These are phyloP conservation scores for Dryoscopus gambensis DNA, from an alignment of 2,113 vertebrate species.

Conservation along the genomic window DNA sequence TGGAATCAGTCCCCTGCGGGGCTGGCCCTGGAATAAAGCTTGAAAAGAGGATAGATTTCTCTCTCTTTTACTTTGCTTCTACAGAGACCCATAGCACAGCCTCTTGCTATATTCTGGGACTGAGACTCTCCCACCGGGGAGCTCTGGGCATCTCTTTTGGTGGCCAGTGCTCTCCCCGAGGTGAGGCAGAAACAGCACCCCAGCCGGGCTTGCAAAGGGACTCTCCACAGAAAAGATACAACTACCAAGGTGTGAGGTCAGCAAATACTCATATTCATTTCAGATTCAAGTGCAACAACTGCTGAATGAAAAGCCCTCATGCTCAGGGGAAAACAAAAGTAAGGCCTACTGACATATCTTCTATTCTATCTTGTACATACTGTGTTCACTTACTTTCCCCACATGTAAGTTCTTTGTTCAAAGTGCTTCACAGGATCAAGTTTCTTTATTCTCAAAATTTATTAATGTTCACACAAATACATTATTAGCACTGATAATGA, in stretches of 20 bases:
- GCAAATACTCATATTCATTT: neutral
- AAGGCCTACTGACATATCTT: neutral
- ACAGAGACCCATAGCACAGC: too few species aligned
- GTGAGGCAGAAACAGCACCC: too few species aligned
- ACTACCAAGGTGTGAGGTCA: neutral
- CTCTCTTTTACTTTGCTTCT: too few species aligned
- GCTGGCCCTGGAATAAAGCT: too few species aligned
- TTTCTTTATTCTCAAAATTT: neutral
- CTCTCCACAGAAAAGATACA: too few species aligned
- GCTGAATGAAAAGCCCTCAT: neutral
- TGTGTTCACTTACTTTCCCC: neutral
- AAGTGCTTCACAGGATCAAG: neutral
- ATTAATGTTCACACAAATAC: neutral
- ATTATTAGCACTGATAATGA: neutral
- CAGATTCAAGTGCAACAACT: neutral
- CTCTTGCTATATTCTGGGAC: too few species aligned
- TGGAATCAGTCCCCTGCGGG: too few species aligned
- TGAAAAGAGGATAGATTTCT: too few species aligned
- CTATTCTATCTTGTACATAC: neutral
- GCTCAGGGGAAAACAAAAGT: neutral
- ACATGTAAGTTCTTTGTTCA: neutral
- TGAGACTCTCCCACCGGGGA: too few species aligned
- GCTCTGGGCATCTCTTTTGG: too few species aligned
- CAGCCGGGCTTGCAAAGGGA: too few species aligned
- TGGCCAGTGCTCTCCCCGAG: too few species aligned